Base-by-base conservation (phyloP, 2,113 vertebrate genomes). In the Colius striatus region DNA sequence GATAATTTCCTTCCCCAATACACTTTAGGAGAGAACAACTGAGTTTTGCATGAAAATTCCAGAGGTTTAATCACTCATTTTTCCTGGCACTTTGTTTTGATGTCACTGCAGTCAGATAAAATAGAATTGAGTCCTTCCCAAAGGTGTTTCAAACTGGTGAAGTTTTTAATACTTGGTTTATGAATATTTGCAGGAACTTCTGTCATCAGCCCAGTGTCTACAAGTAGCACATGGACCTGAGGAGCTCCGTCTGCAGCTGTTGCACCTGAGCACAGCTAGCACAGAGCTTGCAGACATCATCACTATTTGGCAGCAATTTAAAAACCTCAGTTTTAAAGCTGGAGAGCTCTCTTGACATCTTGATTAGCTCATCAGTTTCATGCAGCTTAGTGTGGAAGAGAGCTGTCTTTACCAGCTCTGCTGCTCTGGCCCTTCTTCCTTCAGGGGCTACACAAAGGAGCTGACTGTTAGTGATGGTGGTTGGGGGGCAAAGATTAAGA, bases 381-480 rank as follows among this genome's bases (percentile, higher is more conserved):
- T 32, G 6, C 65, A 45, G 82, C 29, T 88, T 83, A 38, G 36
- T 4, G 3, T 0, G 0, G 63, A 60, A 77, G 60, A 66, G 30
- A 16, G 13, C 22, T 84, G 2, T 83, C 82, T 87, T 75, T 41
- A 13, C 30, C 74, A 70, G 50, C 41, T 83, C 36, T 87, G 62
- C 67, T 87, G 70, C 79, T 80, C 51, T 85, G 83, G 32, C 54
- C 58, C 29, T 75, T 51, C 38, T 18, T 80, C 22, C 29, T 61
- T 13, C 68, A 18, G 41, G 67, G 72, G 15, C 23, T 77, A 41
- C 55, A 96, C 88, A 90, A 95, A 92, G 79, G 41, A 92, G 13
- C 65, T 90, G 45, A 78, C 68, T 96, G 94, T 95, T 91, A 54
- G 43, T 48, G 18, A 8, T 75, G 53, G 53, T 90, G 68, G 55